phyloP scores from a whole-genome alignment of 2,797 vertebrate species.

The Fundulus diaphanus region DNA sequence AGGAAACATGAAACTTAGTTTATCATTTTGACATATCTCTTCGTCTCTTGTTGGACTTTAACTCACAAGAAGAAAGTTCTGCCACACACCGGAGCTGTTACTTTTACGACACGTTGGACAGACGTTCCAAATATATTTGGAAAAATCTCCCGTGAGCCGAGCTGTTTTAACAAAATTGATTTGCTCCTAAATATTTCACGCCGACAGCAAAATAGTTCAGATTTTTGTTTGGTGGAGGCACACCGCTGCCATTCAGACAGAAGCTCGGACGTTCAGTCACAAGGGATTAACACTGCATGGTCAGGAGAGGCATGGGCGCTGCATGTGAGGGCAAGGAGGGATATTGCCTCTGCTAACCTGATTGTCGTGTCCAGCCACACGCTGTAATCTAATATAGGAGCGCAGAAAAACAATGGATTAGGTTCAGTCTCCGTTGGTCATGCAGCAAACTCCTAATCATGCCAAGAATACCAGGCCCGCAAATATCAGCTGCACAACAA shows the following conservation, averaged over 20 bases:
- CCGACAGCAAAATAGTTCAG: neutral
- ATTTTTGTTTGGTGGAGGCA: slow-evolving; percentile 12
- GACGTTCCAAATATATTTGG: neutral
- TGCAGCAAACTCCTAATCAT: slow-evolving; percentile 43
- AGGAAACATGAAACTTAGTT: neutral
- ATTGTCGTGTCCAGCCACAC: slow-evolving; percentile 66
- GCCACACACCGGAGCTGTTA: neutral
- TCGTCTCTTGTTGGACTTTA: neutral
- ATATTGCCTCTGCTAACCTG: slow-evolving; percentile 60
- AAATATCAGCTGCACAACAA: slow-evolving; percentile 31
- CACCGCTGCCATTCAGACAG: slow-evolving; percentile 31
- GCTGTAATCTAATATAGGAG: slow-evolving; percentile 71
- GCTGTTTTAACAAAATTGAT: neutral
- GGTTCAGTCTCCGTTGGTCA: slow-evolving; percentile 41
- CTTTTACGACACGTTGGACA: neutral
- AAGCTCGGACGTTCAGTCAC: slow-evolving; percentile 34
- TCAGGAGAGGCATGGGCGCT: slow-evolving; percentile 33
- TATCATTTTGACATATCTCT: neutral
- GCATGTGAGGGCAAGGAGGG: slow-evolving; percentile 22
- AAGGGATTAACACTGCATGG: slow-evolving; percentile 37
- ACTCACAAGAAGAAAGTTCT: neutral
- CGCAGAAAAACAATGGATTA: slow-evolving; percentile 64
- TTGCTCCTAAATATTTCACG: neutral
- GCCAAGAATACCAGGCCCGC: slow-evolving; percentile 56
- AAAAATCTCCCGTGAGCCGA: neutral